Base-by-base conservation (phyloP, 2,888 invertebrate species). In the Drosophila borealis region DNA sequence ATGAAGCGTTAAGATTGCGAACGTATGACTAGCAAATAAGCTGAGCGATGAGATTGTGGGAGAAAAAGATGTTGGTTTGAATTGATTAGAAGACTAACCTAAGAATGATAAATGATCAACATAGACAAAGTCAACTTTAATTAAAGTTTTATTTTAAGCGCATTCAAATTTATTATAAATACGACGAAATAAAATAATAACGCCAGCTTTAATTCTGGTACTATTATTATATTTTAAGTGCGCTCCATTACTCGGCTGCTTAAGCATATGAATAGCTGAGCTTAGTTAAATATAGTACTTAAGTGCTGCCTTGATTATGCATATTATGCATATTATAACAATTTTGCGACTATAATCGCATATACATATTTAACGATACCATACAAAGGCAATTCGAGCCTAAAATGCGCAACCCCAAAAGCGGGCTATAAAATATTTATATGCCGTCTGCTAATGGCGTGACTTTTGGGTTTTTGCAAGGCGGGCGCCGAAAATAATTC, bases 351-450 rank as follows among this genome's bases (percentile, higher is more conserved):
- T 39, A 17, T 33, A 37, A 37, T 45, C 21, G 17, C 34, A 13
- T 9, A 29, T 21, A n/a, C 13, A 59, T 44, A 44, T 37, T 45
- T 53, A 46, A 29, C 46, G 37, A 57, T n/a, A 10, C 8, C 37
- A n/a, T 21, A 53, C 53, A 60, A 53, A 53, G 11, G 29, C 10
- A 37, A 60, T 45, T 17, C 14, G 36, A 11, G 0, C 4, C 14
- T 29, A n/a, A 63, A 59, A 42, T 44, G 14, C 33, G 34, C 64
- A 39, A 39, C 44, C 50, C 65, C 67, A 73, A 78, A 74, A 55
- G 55, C 59, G 50, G 60, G 67, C 69, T 36, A 70, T 73, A 25
- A 70, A 84, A 80, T 70, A 80, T 78, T 73, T 68, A 73, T 65
- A 45, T 36, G 49, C 45, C 62, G 50, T 14, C 45, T 37, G 44